phyloP scores from a whole-genome alignment of 2,888 invertebrate species.

The Hypsopygia costalis region DNA sequence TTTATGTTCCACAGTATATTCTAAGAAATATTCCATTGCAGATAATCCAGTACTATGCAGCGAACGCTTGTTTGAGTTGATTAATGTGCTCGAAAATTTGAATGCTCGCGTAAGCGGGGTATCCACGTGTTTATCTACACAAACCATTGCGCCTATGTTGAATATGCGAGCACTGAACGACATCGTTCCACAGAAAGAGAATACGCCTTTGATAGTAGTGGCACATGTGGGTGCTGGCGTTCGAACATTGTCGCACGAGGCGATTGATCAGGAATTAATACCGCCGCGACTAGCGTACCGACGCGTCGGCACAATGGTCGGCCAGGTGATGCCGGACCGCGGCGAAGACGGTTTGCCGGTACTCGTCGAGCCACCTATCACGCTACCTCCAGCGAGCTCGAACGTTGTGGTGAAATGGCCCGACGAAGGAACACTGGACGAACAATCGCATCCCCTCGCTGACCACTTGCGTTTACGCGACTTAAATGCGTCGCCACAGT shows the following conservation, averaged over 20 bases:
- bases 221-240: constrained; percentile 41
- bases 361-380: constrained; percentile 65
- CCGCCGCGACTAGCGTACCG: constrained; percentile 47
- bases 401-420: constrained; percentile 71
- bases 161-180: constrained; percentile 59
- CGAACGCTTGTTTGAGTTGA: constrained; percentile 85
- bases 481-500: constrained; percentile 56
- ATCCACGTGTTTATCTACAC: constrained; percentile 74
- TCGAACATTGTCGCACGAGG: constrained; percentile 29
- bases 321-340: constrained; percentile 57
- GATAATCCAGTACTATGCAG: constrained; percentile 92
- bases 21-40: constrained; percentile 52
- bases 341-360: constrained; percentile 60
- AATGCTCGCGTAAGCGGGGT: constrained; percentile 87
- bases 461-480: constrained; percentile 60
- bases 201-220: constrained; percentile 50
- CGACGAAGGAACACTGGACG: constrained; percentile 41
- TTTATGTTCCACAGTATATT: background rate
- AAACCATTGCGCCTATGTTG: constrained; percentile 50
- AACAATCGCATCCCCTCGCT: constrained; percentile 49
- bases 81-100: constrained; percentile 84
- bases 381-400: constrained; percentile 51
- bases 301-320: constrained; percentile 59
- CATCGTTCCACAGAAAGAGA: constrained; percentile 40
- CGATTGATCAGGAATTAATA: constrained; percentile 24